Conservation (phyloP, 2,113 vertebrate genomes). For the Hylia prasina region DNA sequence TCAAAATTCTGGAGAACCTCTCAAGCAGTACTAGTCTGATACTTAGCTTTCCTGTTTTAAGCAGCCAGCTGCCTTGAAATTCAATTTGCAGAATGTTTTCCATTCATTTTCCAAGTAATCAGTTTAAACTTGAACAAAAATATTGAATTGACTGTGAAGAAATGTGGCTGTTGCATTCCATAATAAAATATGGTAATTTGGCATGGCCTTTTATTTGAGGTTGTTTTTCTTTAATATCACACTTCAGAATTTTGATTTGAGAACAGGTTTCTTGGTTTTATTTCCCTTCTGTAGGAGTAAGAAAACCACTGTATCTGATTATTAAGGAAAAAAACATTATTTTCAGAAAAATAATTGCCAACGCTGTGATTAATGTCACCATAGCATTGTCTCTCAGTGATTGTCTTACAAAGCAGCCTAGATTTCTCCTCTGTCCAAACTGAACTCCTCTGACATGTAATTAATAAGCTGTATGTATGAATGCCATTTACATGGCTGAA, state of each 20-base stretch:
- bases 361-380: neutral
- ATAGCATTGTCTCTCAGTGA: neutral
- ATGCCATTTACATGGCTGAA: neutral
- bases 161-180: neutral
- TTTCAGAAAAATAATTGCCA: neutral
- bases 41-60: slow-evolving; percentile 47
- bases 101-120: slow-evolving; percentile 46
- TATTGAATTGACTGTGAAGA: slow-evolving; percentile 37
- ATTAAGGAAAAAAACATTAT: neutral
- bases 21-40: slow-evolving; percentile 59
- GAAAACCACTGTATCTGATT: neutral
- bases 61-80: slow-evolving; percentile 37
- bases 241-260: neutral
- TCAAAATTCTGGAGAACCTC: slow-evolving; percentile 66
- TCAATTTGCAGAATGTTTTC: slow-evolving; percentile 34
- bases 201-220: neutral
- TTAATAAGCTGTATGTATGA: neutral
- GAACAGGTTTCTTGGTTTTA: neutral
- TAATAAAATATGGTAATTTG: slow-evolving; percentile 25
- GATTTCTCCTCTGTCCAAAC: neutral
- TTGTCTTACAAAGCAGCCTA: neutral
- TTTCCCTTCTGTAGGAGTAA: neutral
- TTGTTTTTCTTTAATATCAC: neutral
- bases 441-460: neutral
- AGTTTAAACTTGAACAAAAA: slow-evolving; percentile 54